phyloP scores from a whole-genome alignment of 2,888 invertebrate species.

The Unio delphinus region DNA sequence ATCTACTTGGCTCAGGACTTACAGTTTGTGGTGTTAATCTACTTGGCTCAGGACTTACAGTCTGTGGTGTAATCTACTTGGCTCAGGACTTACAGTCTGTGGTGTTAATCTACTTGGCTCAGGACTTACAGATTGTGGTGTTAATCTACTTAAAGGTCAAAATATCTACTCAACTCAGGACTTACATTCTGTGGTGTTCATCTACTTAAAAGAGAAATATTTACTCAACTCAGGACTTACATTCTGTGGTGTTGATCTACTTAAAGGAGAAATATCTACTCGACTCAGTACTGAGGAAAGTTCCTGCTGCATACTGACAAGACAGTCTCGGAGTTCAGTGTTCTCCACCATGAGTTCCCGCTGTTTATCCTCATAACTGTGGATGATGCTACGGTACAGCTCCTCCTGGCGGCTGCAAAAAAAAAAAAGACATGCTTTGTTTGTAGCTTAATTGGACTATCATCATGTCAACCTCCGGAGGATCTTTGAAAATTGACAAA shows the following conservation, averaged over 20 bases:
- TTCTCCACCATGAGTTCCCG: constrained; percentile 64
- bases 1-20: constrained; percentile 13
- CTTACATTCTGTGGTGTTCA: too few relatives aligned
- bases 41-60: constrained; percentile 12
- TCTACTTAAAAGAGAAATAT: too few relatives aligned
- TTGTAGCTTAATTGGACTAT: too few relatives aligned
- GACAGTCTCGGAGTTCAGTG: constrained; percentile 58
- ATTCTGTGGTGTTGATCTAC: constrained; percentile 1
- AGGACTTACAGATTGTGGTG: too few relatives aligned
- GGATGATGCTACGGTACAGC: constrained; percentile 60
- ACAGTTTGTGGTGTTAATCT: neutral
- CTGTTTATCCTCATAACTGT: constrained; percentile 64
- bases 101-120: too few relatives aligned
- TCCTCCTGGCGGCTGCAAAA: constrained; percentile 56
- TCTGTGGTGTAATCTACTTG: neutral
- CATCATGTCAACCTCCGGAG: too few relatives aligned
- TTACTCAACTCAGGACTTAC: neutral
- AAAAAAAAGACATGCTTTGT: neutral
- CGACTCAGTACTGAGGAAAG: constrained; percentile 28
- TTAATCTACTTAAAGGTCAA: too few relatives aligned
- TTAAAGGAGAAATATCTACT: constrained; percentile 9
- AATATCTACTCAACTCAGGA: too few relatives aligned
- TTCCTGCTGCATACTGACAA: constrained; percentile 60
- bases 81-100: too few relatives aligned
- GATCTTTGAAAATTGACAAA: too few relatives aligned